Evolutionary conservation across 2,113 vertebrate genomes (phyloP), one percentile per base, ranked within the genome.

Genomic region (Cyprinodon tularosa): DNA sequence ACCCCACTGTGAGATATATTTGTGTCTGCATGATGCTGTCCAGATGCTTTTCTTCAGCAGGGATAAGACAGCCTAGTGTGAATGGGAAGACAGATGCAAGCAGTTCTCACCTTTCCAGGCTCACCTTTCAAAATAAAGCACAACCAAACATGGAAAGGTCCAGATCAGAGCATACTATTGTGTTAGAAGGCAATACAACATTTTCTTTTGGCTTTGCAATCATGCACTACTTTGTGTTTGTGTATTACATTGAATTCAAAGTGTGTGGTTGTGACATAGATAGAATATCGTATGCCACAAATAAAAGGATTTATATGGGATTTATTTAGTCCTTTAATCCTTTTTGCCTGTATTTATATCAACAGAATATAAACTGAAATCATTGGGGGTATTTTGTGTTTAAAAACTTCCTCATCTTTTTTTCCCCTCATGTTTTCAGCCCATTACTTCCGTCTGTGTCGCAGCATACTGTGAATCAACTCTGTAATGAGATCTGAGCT

Each of bases 391-490:
- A 68, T 71, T 84, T 76, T 88, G 60, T 50, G 22, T 71, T 68
- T n/a, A 65, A 50, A 80, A 66, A 37, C 64, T 47, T 68, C 59
- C 77, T 82, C 36, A 3, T 81, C 62, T 84, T 57, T 57, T 74
- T 78, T 89, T 74, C 68, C 68, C 76, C 76, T 60, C 10, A 68
- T 75, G 63, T 89, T 87, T 81, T 85, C 78, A 60, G 62, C 76
- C 83, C 68, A 87, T 91, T 88, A 82, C 74, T 85, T 78, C 38
- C 72, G 80, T 82, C 83, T 79, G 67, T 20, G 53, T 72, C 14
- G 60, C 80, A 68, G 67, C 45, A 65, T 67, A 76, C 48, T 45
- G 39, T 53, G 67, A 87, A 78, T 65, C 75, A 86, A 80, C 72
- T 61, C 63, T 65, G 61, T 70, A 65, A 61, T 61, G 62, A 74